Conservation (phyloP, 2,113 vertebrate species). For the Gymnobelideus leadbeateri region DNA sequence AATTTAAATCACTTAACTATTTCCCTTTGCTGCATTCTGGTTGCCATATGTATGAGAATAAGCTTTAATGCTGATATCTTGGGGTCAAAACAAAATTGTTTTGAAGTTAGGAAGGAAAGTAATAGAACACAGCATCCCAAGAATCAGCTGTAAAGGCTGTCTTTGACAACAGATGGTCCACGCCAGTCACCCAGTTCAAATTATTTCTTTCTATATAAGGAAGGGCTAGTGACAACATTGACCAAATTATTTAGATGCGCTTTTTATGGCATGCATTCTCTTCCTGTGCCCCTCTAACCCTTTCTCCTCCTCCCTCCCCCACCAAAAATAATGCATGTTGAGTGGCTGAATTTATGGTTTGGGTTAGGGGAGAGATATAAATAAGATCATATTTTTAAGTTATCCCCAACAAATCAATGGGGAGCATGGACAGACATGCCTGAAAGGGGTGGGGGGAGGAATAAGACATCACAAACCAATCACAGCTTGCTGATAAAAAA, state of each 20-base stretch:
- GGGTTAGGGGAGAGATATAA: slow-evolving; percentile 80
- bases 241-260: slow-evolving; percentile 35
- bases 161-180: slow-evolving; percentile 79
- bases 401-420: slow-evolving; percentile 84
- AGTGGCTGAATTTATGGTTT: slow-evolving; percentile 81
- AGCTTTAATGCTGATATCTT: slow-evolving; percentile 57
- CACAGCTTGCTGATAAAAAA: slow-evolving; percentile 83
- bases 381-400: slow-evolving; percentile 82
- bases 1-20: slow-evolving; percentile 70
- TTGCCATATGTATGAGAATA: slow-evolving; percentile 70
- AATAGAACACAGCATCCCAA: slow-evolving; percentile 68
- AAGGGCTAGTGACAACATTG: slow-evolving; percentile 72
- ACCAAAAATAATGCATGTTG: slow-evolving; percentile 71
- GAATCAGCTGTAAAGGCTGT: slow-evolving; percentile 65
- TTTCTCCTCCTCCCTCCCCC: background rate
- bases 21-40: slow-evolving; percentile 77
- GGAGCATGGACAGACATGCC: slow-evolving; percentile 83
- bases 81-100: slow-evolving; percentile 74
- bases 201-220: slow-evolving; percentile 69
- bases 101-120: slow-evolving; percentile 68
- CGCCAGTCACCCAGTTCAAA: slow-evolving; percentile 77
- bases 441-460: slow-evolving; percentile 81
- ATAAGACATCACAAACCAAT: slow-evolving; percentile 85
- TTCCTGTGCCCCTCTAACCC: background rate
- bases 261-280: slow-evolving; percentile 71